Base-by-base conservation (phyloP, 2,113 vertebrate species). In the Thunnus thynnus region DNA sequence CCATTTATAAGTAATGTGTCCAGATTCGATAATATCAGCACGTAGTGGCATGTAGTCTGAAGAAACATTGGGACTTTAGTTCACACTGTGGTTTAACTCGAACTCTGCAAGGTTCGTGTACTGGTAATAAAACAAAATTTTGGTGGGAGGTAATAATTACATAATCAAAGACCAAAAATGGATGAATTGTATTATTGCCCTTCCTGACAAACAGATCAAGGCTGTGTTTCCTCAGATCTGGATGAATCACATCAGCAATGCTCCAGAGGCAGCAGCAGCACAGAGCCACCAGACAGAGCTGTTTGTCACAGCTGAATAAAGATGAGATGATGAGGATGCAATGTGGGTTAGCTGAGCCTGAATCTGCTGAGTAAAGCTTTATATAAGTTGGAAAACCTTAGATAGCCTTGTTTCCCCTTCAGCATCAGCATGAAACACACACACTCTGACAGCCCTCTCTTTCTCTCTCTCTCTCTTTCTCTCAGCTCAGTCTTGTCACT, bases 281-380 rank as follows among this genome's bases (percentile, higher is more conserved):
- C 17, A 36, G 14, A 20, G 5, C n/a, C 22, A 58, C 51, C 44
- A 72, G 36, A 72, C 76, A 60, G n/a, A 55, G 55, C 30, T 71
- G 58, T 52, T 56, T 51, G 46, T 83, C 63, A 68, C 62, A 54
- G 25, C 64, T 64, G 70, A 69, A 52, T 52, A 58, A 64, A 64
- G 52, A 68, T 50, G 56, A 73, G 25, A 48, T 3, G 0, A 65
- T 13, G 17, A 51, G 56, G 30, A 63, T 63, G 60, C n/a, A 22
- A 83, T 67, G 48, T 68, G 69, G 56, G 41, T 70, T 69, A 71
- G 36, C 47, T 11, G 5, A 60, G 27, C 67, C 8, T 47, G 41
- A 67, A 65, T 75, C 11, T 75, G 61, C 58, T 72, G 55, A 81
- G 41, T 62, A 48, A 52, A 74, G 68, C 11, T 86, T 81, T 78